Conservation (phyloP, 2,888 invertebrate species). For the Mythimna pallens region DNA sequence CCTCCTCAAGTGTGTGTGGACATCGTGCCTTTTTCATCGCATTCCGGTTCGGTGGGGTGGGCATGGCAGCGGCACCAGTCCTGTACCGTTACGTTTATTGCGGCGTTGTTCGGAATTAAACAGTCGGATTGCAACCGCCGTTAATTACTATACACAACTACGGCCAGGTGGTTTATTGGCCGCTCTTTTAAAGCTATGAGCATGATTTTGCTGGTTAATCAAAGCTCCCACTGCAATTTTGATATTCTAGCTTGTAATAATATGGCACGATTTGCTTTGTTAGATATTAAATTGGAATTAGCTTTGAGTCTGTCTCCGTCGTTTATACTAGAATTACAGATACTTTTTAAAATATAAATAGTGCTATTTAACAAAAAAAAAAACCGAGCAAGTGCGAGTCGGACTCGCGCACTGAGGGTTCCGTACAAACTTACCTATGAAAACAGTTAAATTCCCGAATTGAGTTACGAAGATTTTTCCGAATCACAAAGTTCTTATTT, state of each 20-base stretch:
- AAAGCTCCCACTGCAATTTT: conserved; percentile 38
- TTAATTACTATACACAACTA: conserved; percentile 88
- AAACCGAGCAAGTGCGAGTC: no score
- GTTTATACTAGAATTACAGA: background rate
- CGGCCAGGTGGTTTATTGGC: conserved; percentile 83
- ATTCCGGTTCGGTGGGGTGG: conserved; percentile 88
- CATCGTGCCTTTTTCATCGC: conserved; percentile 90
- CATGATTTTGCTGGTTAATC: conserved; percentile 70
- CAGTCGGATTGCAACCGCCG: conserved; percentile 84
- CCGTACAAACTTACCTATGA: no score
- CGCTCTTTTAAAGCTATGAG: conserved; percentile 76
- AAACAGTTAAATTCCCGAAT: no score
- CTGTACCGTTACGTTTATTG: conserved; percentile 85
- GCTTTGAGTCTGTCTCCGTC: conserved; percentile 7
- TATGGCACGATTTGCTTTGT: conserved; percentile 4
- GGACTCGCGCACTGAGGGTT: no score
- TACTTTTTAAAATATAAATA: background rate
- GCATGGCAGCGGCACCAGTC: conserved; percentile 70
- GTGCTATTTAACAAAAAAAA: background rate
- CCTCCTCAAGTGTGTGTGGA: conserved; percentile 89
- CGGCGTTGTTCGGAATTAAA: conserved; percentile 87
- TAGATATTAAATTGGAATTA: conserved; percentile 30
- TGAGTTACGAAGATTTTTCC: no score
- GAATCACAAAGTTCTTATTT: no score
- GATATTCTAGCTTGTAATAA: conserved; percentile 23